Conservation (phyloP, 2,797 vertebrate species). For the Pelochelys cantorii region DNA sequence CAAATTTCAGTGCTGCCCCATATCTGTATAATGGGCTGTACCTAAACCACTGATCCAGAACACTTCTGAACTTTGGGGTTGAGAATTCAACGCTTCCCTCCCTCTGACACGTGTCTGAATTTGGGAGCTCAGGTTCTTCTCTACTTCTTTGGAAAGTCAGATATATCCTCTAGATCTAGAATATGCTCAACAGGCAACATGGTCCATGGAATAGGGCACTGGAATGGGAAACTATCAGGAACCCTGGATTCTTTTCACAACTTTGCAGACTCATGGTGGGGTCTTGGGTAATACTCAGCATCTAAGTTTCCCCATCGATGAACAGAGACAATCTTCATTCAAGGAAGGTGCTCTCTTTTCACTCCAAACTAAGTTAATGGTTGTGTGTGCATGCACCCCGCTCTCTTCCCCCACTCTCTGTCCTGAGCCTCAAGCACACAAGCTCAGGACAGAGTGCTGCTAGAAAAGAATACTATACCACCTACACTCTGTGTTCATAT, state of each 20-base stretch:
- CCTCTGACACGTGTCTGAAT: not conserved
- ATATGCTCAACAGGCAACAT: not conserved
- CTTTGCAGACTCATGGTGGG: not conserved
- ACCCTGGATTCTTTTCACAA: not conserved
- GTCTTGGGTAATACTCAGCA: not conserved
- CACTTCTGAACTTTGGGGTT: not conserved
- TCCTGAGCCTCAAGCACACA: not conserved
- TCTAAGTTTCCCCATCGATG: not conserved
- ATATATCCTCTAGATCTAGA: not conserved
- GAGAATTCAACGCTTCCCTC: no score
- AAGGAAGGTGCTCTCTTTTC: not conserved
- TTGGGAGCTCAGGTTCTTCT: not conserved
- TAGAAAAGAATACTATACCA: fast-evolving
- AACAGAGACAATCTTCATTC: not conserved
- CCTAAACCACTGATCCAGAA: fast-evolving
- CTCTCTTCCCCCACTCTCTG: not conserved
- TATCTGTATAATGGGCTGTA: fast-evolving
- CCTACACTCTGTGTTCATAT: not conserved
- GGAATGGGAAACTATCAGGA: not conserved
- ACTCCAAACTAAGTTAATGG: not conserved
- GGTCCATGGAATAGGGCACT: not conserved
- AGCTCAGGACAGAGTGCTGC: not conserved
- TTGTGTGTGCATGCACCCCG: not conserved
- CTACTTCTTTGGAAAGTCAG: fast-evolving
- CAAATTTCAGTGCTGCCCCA: fast-evolving